Evolutionary conservation across 2,113 vertebrate genomes (phyloP).

Genomic region (Myocastor coypus): DNA sequence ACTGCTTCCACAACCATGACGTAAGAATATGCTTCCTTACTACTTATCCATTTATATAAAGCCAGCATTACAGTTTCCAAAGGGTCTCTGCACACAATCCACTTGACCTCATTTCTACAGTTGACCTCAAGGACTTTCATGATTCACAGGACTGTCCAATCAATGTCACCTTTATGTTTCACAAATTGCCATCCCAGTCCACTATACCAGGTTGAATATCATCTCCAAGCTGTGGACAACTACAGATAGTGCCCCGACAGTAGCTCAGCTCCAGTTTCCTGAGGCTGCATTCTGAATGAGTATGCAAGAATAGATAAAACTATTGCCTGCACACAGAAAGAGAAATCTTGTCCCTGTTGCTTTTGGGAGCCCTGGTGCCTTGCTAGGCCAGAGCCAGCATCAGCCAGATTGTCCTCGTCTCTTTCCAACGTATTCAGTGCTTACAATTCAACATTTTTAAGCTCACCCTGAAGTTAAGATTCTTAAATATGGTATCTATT

Average conservation of each 20-base stretch:
- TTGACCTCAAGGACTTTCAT: background rate
- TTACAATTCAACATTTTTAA: background rate
- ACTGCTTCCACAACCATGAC: slow-evolving; percentile 99
- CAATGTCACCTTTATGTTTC: too few species aligned
- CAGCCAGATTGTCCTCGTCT: background rate
- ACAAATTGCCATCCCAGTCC: background rate
- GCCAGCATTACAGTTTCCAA: background rate
- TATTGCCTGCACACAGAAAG: background rate
- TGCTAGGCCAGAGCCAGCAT: background rate
- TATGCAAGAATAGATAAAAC: background rate
- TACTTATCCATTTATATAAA: background rate
- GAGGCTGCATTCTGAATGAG: background rate
- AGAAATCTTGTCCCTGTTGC: background rate
- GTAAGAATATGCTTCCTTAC: slow-evolving; percentile 84
- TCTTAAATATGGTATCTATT: background rate
- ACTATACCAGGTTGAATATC: background rate
- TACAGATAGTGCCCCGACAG: background rate
- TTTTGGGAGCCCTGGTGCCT: background rate
- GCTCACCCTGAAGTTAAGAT: background rate
- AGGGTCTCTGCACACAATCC: background rate
- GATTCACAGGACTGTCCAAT: background rate
- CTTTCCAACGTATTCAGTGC: background rate
- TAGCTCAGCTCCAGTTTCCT: background rate
- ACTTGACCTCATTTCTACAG: background rate
- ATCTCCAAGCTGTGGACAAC: background rate